phyloP scores from a whole-genome alignment of 2,797 vertebrate genomes.

The Lepus oiostolus region DNA sequence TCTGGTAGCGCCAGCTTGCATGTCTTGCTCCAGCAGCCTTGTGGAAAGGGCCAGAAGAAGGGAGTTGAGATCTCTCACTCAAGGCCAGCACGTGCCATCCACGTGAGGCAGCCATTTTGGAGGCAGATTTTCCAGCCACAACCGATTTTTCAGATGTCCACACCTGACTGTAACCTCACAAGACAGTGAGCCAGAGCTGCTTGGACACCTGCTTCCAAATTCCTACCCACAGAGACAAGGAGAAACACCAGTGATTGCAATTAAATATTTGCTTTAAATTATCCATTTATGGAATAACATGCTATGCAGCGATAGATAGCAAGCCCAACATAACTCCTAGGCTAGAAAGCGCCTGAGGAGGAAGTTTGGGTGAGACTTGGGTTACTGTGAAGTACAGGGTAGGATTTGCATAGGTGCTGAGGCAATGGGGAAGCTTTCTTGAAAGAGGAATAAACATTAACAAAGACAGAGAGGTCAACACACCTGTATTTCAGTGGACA shows the following conservation, averaged over 20 bases:
- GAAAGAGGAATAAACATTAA: neutral
- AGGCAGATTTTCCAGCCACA: neutral
- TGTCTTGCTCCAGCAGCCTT: neutral
- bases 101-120: neutral
- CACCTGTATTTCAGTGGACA: neutral
- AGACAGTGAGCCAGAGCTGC: neutral
- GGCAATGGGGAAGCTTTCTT: neutral
- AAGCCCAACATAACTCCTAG: neutral
- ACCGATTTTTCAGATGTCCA: neutral
- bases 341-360: neutral
- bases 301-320: neutral
- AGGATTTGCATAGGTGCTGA: neutral
- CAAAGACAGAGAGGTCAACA: neutral
- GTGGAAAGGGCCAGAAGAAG: neutral
- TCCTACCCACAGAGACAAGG: neutral
- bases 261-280: neutral
- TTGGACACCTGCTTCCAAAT: neutral
- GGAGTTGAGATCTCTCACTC: neutral
- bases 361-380: neutral
- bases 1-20: neutral
- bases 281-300: neutral
- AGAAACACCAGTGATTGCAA: neutral
- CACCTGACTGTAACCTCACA: neutral
- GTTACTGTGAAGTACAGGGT: neutral
- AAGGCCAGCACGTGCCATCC: neutral